A percentile compares a stretch with the other conserved stretches of the same genome.
These are phyloP conservation scores for Xenopus petersii DNA, from an alignment of 2,797 vertebrate species.

Conservation along the genomic window DNA sequence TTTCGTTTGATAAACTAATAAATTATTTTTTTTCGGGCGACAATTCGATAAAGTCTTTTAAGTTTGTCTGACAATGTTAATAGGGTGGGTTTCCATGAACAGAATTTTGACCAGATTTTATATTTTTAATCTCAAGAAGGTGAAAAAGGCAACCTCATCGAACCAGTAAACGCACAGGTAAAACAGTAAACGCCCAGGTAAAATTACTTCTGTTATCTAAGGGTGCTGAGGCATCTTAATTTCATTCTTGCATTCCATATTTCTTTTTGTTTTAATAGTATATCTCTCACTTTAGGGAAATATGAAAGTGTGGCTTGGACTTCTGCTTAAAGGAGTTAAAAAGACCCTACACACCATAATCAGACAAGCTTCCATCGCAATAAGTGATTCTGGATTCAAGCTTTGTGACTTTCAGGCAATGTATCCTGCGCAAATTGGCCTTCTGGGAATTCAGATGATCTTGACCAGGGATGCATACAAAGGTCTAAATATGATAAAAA, in stretches of 20 bases:
- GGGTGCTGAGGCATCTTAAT: no score
- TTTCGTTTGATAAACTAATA: no score
- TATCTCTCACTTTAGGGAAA: conserved; percentile 66
- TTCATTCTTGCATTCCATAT: no score
- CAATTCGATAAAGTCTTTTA: conserved; percentile 55
- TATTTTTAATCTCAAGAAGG: conserved; percentile 81
- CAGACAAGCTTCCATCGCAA: conserved; percentile 67
- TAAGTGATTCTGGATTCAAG: conserved; percentile 68
- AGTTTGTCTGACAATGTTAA: conserved; percentile 83
- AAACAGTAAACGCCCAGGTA: conserved; percentile 73
- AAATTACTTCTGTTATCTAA: conserved; percentile 1
- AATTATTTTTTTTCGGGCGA: no score
- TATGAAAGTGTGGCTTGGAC: conserved; percentile 79
- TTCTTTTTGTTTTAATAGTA: conserved; percentile 1
- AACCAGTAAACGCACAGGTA: conserved; percentile 77
- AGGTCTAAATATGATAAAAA: conserved; percentile 69
- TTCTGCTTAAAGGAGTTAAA: conserved; percentile 71
- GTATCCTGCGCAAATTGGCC: conserved; percentile 81
- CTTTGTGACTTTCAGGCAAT: conserved; percentile 73
- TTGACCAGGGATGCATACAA: conserved; percentile 82
- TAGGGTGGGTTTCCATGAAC: conserved; percentile 73
- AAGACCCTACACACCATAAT: conserved; percentile 77
- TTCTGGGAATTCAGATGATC: conserved; percentile 83
- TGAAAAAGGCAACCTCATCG: conserved; percentile 71
- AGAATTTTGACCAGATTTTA: conserved; percentile 77